These are phyloP conservation scores for Pogonocherus hispidulus DNA, from an alignment of 2,888 invertebrate genomes.

Conservation along the genomic window DNA sequence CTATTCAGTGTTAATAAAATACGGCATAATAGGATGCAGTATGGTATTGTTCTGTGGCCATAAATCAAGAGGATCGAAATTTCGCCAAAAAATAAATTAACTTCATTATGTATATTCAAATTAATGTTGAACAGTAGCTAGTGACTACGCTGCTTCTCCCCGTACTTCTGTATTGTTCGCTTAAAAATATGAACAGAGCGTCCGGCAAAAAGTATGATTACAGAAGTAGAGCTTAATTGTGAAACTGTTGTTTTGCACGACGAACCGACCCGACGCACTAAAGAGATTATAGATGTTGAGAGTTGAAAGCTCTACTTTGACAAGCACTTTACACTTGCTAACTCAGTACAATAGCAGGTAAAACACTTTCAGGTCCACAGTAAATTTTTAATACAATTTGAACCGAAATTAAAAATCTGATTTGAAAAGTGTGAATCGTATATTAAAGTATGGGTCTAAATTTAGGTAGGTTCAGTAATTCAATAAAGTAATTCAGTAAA, in stretches of 20 bases:
- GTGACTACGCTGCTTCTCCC: conserved; percentile 13
- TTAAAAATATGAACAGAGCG: conserved; percentile 44
- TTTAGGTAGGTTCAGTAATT: no score
- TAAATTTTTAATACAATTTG: conserved; percentile 46
- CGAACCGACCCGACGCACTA: conserved; percentile 40
- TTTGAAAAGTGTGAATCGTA: no score
- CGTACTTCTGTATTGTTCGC: conserved; percentile 23
- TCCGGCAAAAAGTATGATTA: conserved; percentile 44
- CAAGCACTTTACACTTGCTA: conserved; percentile 37
- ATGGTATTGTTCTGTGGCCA: background rate
- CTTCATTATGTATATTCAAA: conserved; percentile 9
- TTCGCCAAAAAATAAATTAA: conserved; percentile 7
- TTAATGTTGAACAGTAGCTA: background rate
- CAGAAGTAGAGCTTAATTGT: conserved; percentile 43
- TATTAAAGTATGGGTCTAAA: no score
- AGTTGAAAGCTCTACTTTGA: conserved; percentile 45
- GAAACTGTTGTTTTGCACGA: conserved; percentile 36
- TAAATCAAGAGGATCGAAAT: background rate
- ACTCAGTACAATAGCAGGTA: conserved; percentile 31
- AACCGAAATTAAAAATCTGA: conserved; percentile 8
- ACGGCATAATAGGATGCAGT: background rate
- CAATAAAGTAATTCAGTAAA: no score
- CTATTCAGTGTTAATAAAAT: background rate
- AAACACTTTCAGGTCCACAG: conserved; percentile 36
- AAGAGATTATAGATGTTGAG: conserved; percentile 46